Percentiles rank a stretch among this genome's conserved stretches.
phyloP scores from a whole-genome alignment of 2,113 vertebrate species.

The Anser cygnoides region DNA sequence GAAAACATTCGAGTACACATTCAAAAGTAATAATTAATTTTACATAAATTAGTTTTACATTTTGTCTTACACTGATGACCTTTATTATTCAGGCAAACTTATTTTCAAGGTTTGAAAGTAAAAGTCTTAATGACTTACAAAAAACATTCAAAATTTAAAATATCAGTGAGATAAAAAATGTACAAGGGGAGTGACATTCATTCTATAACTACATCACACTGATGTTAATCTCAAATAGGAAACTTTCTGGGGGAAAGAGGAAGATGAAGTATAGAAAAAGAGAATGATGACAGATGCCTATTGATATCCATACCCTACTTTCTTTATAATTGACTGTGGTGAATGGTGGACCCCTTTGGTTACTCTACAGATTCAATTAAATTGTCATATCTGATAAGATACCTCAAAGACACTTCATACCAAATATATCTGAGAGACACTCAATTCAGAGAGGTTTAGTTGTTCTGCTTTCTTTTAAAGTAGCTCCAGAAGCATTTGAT shows the following conservation, averaged over 20 bases:
- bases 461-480: background rate
- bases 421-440: background rate
- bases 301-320: background rate
- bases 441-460: background rate
- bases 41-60: background rate
- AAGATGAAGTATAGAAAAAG: background rate
- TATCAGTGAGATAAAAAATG: background rate
- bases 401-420: background rate
- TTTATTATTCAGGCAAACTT: background rate
- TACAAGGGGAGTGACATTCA: background rate
- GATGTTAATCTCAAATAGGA: background rate
- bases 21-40: constrained; percentile 11
- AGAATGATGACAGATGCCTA: background rate
- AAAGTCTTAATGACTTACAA: background rate
- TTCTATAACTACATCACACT: background rate
- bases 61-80: background rate
- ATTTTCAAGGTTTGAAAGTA: background rate
- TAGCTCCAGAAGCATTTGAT: background rate
- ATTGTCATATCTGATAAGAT: background rate
- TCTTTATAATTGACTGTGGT: background rate
- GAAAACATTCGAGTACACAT: background rate
- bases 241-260: background rate
- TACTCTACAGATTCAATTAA: background rate
- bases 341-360: background rate
- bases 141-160: background rate